Base-by-base conservation (phyloP, 2,888 invertebrate genomes). In the Villa cingulata region DNA sequence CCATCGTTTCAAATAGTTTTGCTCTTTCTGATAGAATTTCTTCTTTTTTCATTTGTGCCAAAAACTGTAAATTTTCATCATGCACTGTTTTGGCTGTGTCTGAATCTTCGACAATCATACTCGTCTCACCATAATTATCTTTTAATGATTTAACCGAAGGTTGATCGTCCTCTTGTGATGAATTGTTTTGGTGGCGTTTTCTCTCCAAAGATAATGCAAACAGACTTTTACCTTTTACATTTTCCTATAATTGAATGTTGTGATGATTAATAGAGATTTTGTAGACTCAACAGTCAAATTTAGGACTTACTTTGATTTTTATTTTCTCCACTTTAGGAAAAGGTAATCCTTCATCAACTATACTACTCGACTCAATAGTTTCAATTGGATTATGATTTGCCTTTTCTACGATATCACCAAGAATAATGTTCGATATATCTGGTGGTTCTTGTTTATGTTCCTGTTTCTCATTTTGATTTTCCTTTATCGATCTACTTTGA, bases 1-100 rank as follows among this genome's bases (percentile, higher is more conserved):
- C 66, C 27, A 67, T 51, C 1, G 66, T 59, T 19, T 72, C 62
- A 12, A 88, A 58, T 19, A 94, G 66, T 57, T 81, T 80, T 52
- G 78, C 69, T 53, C 79, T 77, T 63, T 90, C 89, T 45, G 75
- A 74, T 16, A 84, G 57, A 56, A 92, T 89, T 57, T 91, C 86
- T 45, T 78, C 72, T 54, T 77, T 71, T 2, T 77, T 74, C 85
- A 92, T 83, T 59, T 74, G 66, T 37, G 72, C 70, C 14, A 94
- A 61, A 48, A 76, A 68, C 55, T 74, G 68, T 0, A 83, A 41
- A 67, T 91, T 94, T 66, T 86, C 83, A 53, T 71, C 65, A 58
- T 92, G 88, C 49, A 91, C 83, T 56, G 74, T 70, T 38, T 61
- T 59, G 1, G 75, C 74, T 45, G 76, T 74, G 41, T 68, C 55